Percentiles rank a stretch among this genome's conserved stretches.
Conservation (phyloP, 2,113 vertebrate genomes). For the Tragelaphus strepsiceros region DNA sequence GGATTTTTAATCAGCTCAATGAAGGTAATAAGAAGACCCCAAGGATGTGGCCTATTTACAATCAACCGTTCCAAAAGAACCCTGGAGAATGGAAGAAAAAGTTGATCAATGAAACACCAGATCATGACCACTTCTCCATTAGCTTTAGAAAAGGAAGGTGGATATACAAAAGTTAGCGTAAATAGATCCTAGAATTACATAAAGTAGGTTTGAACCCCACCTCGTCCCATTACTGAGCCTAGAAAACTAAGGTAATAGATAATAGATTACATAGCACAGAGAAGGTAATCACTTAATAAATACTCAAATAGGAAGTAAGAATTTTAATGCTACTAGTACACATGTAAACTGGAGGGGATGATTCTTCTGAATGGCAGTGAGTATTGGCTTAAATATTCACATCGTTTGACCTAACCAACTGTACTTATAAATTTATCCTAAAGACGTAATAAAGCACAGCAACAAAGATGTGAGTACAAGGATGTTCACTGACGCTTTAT, state of each 20-base stretch:
- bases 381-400: background rate
- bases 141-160: background rate
- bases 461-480: background rate
- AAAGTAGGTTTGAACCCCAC: background rate
- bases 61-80: slow-evolving; percentile 98
- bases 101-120: background rate
- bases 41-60: slow-evolving; percentile 98
- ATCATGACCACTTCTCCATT: background rate
- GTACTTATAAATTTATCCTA: background rate
- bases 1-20: slow-evolving; percentile 99
- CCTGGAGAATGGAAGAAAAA: slow-evolving; percentile 74
- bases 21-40: slow-evolving; percentile 99
- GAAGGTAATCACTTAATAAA: background rate
- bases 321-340: background rate
- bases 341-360: background rate
- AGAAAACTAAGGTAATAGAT: background rate
- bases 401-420: background rate
- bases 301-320: background rate
- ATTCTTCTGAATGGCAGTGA: background rate
- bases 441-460: background rate
- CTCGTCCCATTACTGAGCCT: background rate
- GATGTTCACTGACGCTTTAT: background rate
- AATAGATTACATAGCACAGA: background rate
- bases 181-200: background rate
- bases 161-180: background rate